Evolutionary conservation across 2,113 vertebrate species (phyloP).

Genomic region (Triplophysa siluroides): DNA sequence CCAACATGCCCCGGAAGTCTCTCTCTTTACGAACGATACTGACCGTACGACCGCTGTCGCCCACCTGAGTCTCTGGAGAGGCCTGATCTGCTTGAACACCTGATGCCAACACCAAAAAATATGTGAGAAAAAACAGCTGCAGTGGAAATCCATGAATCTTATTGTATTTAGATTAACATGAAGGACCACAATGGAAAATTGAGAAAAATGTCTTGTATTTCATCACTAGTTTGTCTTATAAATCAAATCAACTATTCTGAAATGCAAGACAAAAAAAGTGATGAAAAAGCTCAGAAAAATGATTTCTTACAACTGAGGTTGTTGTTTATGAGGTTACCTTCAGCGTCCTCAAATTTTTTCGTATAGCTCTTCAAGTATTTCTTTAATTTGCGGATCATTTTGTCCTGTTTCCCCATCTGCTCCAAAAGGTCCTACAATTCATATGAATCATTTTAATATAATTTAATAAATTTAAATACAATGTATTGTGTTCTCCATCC

Average conservation of each 20-base stretch:
- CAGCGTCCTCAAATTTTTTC: slow-evolving; percentile 87
- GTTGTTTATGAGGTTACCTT: slow-evolving; percentile 75
- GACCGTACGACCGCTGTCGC: slow-evolving; percentile 45
- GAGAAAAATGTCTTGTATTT: too few species aligned
- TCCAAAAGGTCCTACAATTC: slow-evolving; percentile 87
- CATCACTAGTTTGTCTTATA: too few species aligned
- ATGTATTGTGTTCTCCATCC: too few species aligned
- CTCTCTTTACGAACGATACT: slow-evolving; percentile 92
- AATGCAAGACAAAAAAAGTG: too few species aligned
- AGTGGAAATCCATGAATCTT: background rate
- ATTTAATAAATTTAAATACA: background rate
- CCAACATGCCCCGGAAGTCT: slow-evolving; percentile 94
- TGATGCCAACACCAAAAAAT: slow-evolving; percentile 58
- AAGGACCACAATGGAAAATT: too few species aligned
- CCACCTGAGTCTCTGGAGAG: slow-evolving; percentile 71
- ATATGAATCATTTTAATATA: background rate
- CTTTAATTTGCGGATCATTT: slow-evolving; percentile 89
- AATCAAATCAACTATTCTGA: too few species aligned
- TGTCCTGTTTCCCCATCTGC: slow-evolving; percentile 91
- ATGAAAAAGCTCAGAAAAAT: too few species aligned
- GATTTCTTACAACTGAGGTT: too few species aligned
- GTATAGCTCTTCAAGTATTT: slow-evolving; percentile 90
- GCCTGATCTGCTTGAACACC: slow-evolving; percentile 80
- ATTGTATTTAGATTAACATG: too few species aligned
- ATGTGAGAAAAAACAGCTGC: background rate